phyloP scores from a whole-genome alignment of 2,113 vertebrate genomes.

The Grus americana region DNA sequence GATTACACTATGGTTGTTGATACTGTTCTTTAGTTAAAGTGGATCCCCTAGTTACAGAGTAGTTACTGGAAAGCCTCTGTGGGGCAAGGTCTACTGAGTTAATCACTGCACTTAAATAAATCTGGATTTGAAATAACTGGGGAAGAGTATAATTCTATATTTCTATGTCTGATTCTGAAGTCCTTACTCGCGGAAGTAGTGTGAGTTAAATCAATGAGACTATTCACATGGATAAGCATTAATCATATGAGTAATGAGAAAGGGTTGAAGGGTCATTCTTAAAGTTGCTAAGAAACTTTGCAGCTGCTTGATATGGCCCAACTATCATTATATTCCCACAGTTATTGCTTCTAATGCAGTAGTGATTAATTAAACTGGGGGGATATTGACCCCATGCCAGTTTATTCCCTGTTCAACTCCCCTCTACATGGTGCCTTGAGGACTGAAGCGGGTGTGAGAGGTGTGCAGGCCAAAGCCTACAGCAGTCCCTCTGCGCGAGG shows the following conservation, averaged over 20 bases:
- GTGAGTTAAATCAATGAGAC: conserved; percentile 43
- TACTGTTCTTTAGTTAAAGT: not conserved
- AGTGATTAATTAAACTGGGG: conserved; percentile 51
- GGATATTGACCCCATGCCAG: not conserved
- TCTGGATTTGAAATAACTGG: not conserved
- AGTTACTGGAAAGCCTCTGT: not conserved
- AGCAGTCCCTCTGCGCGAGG: not conserved
- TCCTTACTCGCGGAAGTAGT: not conserved
- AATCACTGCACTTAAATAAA: not conserved
- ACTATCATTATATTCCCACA: conserved; percentile 27
- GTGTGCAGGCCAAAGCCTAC: not conserved
- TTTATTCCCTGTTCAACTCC: not conserved
- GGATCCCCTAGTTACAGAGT: not conserved
- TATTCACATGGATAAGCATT: conserved; percentile 48
- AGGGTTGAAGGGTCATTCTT: conserved; percentile 39
- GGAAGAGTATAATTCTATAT: not conserved
- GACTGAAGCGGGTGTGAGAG: not conserved
- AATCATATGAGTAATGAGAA: conserved; percentile 56
- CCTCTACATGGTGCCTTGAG: not conserved
- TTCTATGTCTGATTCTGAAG: conserved; percentile 1
- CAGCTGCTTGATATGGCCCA: conserved; percentile 40
- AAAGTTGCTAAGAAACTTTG: conserved; percentile 43
- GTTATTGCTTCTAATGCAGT: not conserved
- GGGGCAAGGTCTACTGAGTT: not conserved
- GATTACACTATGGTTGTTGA: not conserved